Base-by-base conservation (phyloP, 2,888 invertebrate genomes). In the Acronicta leporina region DNA sequence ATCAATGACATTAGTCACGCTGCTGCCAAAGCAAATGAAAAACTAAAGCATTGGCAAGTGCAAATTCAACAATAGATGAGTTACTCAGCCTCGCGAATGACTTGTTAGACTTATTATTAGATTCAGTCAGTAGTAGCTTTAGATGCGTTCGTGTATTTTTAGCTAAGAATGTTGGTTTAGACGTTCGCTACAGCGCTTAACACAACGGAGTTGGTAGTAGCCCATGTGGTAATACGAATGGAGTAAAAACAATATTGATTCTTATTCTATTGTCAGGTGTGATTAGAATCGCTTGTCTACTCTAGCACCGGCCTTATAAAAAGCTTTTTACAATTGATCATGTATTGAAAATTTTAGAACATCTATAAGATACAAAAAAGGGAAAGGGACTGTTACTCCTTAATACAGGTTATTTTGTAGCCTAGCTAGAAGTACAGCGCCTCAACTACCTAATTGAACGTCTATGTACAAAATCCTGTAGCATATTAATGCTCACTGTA, bases 51-150 rank as follows among this genome's bases (percentile, higher is more conserved):
- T 73, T 73, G 64, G 75, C 79, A 78, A 78, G 75, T 77, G 75
- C 75, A 77, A 77, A 77, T 74, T 76, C 69, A 78, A 77, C 77
- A 77, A 77, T 77, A 77, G 79, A 77, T 72, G 72, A 74, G 77
- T 79, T 75, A 77, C 79, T 79, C 79, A 79, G 71, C 73, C 65
- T 71, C 67, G 62, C 75, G 74, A 79, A 79, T 79, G 79, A 79
- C 79, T 79, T 79, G 79, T 79, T 79, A 72, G 56, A 77, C 61
- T 64, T 79, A 79, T 77, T 74, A 75, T 79, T 79, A 79, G 79
- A 79, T 63, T 59, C 64, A 67, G 68, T 66, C 63, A 68, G 77
- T 79, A 61, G 77, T 77, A 65, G 78, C 77, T 77, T 79, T 79
- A 67, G 75, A 77, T 79, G 79, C 78, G 79, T 79, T 79, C 71